Conservation (phyloP, 2,113 vertebrate species). For the Climacteris rufus region DNA sequence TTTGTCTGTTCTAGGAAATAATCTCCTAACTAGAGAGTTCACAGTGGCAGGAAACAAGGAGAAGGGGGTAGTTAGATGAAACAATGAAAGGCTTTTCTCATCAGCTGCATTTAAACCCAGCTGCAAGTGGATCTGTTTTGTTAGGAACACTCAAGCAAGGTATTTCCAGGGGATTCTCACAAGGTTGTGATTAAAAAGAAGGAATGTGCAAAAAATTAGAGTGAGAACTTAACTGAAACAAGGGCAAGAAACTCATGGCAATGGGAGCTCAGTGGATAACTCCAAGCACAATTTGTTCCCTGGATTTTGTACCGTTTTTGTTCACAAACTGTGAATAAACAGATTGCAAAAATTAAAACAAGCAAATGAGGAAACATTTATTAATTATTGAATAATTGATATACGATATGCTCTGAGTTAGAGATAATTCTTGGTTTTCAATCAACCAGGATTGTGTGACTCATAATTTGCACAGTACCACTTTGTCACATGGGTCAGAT, state of each 20-base stretch:
- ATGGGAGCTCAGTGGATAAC: neutral
- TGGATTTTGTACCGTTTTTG: neutral
- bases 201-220: neutral
- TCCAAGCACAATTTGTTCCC: neutral
- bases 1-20: neutral
- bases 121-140: neutral
- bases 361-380: neutral
- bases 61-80: neutral
- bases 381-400: neutral
- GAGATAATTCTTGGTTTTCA: neutral
- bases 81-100: slow-evolving; percentile 29
- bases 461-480: neutral
- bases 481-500: neutral
- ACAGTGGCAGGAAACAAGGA: slow-evolving; percentile 8
- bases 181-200: neutral
- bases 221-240: neutral
- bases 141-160: neutral
- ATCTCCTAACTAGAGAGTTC: neutral
- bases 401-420: neutral
- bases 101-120: neutral
- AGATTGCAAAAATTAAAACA: slow-evolving; percentile 17
- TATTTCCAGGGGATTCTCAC: neutral
- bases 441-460: neutral
- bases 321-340: neutral
- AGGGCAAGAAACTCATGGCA: neutral